Evolutionary conservation across 2,797 vertebrate genomes (phyloP).

Genomic region (Triplophysa bombifrons): DNA sequence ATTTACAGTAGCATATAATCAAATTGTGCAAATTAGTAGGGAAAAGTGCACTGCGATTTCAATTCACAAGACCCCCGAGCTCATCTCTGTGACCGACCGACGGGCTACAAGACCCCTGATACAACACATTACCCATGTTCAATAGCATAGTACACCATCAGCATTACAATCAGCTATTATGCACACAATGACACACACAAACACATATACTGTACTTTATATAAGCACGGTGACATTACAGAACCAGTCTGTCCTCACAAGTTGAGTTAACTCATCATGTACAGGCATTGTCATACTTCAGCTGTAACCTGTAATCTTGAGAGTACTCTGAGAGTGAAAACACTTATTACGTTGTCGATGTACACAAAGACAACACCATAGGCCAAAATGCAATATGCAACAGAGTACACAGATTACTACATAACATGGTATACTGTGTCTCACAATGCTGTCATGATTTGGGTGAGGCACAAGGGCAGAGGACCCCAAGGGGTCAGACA

Average conservation of each 20-base stretch:
- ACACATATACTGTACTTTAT: conserved; percentile 5
- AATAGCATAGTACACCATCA: conserved; percentile 38
- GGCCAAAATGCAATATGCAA: neutral
- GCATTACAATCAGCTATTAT: conserved; percentile 36
- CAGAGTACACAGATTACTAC: neutral
- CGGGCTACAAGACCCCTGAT: conserved; percentile 10
- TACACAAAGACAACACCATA: neutral
- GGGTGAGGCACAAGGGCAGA: too few relatives aligned
- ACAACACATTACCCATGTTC: conserved; percentile 38
- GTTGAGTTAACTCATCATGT: conserved; percentile 41
- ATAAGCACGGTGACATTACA: conserved; percentile 13
- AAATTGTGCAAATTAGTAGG: conserved; percentile 45
- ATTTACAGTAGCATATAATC: conserved; percentile 26
- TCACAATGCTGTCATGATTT: neutral
- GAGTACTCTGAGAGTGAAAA: conserved; percentile 36
- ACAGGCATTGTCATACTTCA: conserved; percentile 31
- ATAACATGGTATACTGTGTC: neutral
- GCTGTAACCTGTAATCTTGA: conserved; percentile 56
- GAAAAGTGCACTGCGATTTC: conserved; percentile 35
- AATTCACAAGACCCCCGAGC: conserved; percentile 47
- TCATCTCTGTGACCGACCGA: conserved; percentile 34
- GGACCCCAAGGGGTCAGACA: too few relatives aligned
- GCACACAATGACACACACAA: conserved; percentile 16
- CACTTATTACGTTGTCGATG: neutral
- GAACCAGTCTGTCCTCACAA: conserved; percentile 34